Percentiles rank a stretch among this genome's conserved stretches.
Conservation (phyloP, 2,113 vertebrate genomes). For the Poecile atricapillus region DNA sequence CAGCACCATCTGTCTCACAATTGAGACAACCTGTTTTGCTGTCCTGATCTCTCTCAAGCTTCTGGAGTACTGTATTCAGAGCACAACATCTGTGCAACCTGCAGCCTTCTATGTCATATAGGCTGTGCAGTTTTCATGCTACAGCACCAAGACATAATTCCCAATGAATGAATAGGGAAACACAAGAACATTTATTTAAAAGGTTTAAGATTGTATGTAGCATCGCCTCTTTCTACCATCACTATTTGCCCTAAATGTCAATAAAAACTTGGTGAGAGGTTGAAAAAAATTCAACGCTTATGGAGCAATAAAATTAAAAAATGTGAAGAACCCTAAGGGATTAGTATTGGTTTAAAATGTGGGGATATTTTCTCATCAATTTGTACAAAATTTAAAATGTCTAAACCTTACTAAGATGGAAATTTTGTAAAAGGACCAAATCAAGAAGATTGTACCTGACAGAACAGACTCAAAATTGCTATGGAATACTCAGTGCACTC, state of each 20-base stretch:
- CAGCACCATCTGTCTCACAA: not conserved
- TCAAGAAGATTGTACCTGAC: not conserved
- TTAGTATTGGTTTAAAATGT: not conserved
- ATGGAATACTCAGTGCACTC: not conserved
- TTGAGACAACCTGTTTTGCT: not conserved
- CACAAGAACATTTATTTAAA: not conserved
- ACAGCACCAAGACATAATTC: not conserved
- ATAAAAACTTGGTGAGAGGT: not conserved
- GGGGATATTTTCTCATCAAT: not conserved
- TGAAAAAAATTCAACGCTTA: not conserved
- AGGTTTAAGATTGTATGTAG: not conserved
- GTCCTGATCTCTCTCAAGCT: not conserved
- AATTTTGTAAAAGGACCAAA: not conserved
- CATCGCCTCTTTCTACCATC: not conserved
- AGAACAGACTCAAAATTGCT: not conserved
- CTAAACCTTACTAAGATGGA: not conserved
- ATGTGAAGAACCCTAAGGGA: not conserved
- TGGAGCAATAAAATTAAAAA: not conserved
- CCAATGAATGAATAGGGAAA: not conserved
- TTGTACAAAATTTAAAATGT: not conserved
- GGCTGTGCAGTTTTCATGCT: not conserved
- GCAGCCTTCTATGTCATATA: not conserved
- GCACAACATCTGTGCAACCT: not conserved
- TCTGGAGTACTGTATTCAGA: not conserved
- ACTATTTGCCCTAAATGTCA: not conserved